Conservation (phyloP, 2,797 vertebrate species). For the Philypnodon macrostomus region DNA sequence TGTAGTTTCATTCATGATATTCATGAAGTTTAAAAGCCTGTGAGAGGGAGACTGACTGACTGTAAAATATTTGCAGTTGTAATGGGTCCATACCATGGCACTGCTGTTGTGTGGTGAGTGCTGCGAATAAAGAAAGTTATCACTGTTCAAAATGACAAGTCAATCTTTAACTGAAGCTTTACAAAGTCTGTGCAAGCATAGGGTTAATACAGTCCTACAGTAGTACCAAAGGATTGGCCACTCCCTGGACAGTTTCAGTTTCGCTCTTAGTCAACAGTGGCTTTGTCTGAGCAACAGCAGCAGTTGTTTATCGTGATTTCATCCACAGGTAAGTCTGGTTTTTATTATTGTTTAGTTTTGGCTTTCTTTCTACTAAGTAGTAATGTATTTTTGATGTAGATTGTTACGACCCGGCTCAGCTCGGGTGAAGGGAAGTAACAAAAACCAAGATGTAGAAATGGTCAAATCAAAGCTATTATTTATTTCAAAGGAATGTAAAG, state of each 20-base stretch:
- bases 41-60: conserved; percentile 5
- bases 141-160: conserved; percentile 19
- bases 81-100: conserved; percentile 24
- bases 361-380: too few species aligned
- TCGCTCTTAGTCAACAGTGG: background rate
- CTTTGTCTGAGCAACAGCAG: background rate
- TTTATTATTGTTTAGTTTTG: background rate
- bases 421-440: too few species aligned
- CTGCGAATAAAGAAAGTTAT: conserved; percentile 61
- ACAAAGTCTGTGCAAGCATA: background rate
- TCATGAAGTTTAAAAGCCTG: conserved; percentile 59
- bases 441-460: too few species aligned
- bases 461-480: too few species aligned
- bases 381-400: too few species aligned
- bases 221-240: too few species aligned
- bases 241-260: background rate
- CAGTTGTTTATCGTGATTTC: too few species aligned
- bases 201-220: too few species aligned
- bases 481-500: too few species aligned
- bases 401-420: too few species aligned
- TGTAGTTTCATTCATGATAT: conserved; percentile 69
- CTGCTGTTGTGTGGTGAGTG: conserved; percentile 21
- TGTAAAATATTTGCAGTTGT: conserved; percentile 32
- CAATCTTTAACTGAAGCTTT: background rate
- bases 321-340: background rate